Evolutionary conservation across 2,113 vertebrate species (phyloP), one percentile per base, ranked within the genome.

Genomic region (Myocastor coypus): DNA sequence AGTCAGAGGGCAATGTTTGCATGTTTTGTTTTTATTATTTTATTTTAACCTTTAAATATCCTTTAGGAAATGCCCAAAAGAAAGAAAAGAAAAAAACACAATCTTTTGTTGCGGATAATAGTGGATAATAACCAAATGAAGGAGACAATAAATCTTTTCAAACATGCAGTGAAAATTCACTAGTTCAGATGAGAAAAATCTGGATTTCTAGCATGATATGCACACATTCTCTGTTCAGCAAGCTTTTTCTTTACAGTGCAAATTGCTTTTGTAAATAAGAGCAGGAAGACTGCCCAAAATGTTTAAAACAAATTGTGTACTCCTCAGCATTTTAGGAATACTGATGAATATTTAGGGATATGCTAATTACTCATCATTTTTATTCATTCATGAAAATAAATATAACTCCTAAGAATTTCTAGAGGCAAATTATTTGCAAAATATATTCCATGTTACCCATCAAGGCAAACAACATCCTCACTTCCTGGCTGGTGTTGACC

Each of bases 181-280:
- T 30, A 7, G 28, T 77, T 94, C 69, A 82, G 78, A 78, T 78
- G 82, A 84, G 34, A 94, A 80, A 92, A 93, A 66, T 77, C 52
- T 89, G 40, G 71, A 28, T 95, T 55, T 93, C 87, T 92, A 91
- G 83, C 55, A 46, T 63, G 30, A 16, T 30, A 55, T 42, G 59
- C 4, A 55, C 40, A 55, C 20, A 12, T 50, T 92, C 63, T 95
- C 77, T 46, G 7, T 85, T 93, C 88, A 82, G 91, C n/a, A 87
- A 55, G 80, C 22, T 83, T 68, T 40, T 88, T 85, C 91, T 97
- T 97, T 96, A 82, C 86, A 87, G 95, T 97, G 97, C 80, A 97
- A 97, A 97, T 87, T 86, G 52, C 22, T 85, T 97, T 92, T 91
- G 89, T 95, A 96, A 97, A 96, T 89, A 97, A 94, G 78, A 85